Evolutionary conservation across 2,113 vertebrate genomes (phyloP).

Genomic region (Myanophis thanlyinensis): DNA sequence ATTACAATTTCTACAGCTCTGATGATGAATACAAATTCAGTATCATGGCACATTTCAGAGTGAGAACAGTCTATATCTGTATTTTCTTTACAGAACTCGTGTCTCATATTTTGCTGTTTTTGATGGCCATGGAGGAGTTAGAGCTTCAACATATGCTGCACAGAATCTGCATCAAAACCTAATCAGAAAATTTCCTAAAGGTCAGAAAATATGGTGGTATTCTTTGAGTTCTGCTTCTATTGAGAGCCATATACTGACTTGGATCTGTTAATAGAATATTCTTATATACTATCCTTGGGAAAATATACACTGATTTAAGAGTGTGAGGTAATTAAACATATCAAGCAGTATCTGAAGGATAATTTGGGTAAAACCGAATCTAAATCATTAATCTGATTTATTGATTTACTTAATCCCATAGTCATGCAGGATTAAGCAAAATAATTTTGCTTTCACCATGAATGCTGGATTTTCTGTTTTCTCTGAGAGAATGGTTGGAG

Average conservation of each 20-base stretch:
- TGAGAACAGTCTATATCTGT: neutral
- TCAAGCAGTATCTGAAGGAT: neutral
- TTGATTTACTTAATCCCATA: neutral
- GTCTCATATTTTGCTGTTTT: conserved; percentile 93
- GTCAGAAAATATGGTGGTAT: conserved; percentile 59
- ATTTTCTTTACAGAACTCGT: conserved; percentile 72
- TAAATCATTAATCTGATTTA: neutral
- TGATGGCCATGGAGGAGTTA: conserved; percentile 89
- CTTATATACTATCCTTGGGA: neutral
- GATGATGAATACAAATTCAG: accelerated
- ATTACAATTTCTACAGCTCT: neutral
- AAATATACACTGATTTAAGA: neutral
- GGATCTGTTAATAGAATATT: neutral
- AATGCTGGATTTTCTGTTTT: neutral
- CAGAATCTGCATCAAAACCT: conserved; percentile 90
- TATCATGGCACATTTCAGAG: neutral
- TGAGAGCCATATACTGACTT: neutral
- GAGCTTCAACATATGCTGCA: conserved; percentile 89
- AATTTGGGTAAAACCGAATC: neutral
- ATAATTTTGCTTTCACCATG: neutral
- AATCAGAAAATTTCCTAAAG: conserved; percentile 87
- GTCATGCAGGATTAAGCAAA: neutral
- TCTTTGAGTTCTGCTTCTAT: neutral
- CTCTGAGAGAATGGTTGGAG: neutral
- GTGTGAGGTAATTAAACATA: neutral